Percentiles rank a stretch among this genome's conserved stretches.
Conservation (phyloP, 1,140 invertebrate species). For the Papilio dardanus region DNA sequence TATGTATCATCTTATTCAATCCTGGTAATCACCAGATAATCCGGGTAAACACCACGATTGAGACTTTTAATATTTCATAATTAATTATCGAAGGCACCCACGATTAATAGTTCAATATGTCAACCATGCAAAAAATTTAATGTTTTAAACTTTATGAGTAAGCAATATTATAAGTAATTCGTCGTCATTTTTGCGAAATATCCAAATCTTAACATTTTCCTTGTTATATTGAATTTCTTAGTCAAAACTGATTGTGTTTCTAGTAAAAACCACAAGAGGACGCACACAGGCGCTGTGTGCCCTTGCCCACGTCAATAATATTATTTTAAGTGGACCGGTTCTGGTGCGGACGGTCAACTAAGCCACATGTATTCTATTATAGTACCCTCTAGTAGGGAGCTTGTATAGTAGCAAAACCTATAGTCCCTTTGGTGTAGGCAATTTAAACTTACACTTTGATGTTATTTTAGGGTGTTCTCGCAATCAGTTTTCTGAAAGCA, state of each 20-base stretch:
- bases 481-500: too few species aligned
- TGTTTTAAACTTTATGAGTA: too few species aligned
- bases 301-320: constrained; percentile 65
- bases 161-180: background rate
- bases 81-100: too few species aligned
- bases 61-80: too few species aligned
- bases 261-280: constrained; percentile 51
- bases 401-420: constrained; percentile 23
- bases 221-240: background rate
- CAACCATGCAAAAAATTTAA: background rate
- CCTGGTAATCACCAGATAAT: too few species aligned
- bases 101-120: too few species aligned
- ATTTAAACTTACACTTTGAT: background rate
- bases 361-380: constrained; percentile 64
- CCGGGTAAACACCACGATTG: too few species aligned
- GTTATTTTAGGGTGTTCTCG: too few species aligned
- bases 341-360: constrained; percentile 52
- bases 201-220: constrained; percentile 2
- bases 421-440: background rate
- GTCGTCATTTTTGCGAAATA: background rate
- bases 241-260: constrained; percentile 15
- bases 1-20: too few species aligned
- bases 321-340: constrained; percentile 74
- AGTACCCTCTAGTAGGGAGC: constrained; percentile 47
- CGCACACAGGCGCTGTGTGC: constrained; percentile 43